phyloP scores from a whole-genome alignment of 2,797 vertebrate species.

The Clarias laeviceps region DNA sequence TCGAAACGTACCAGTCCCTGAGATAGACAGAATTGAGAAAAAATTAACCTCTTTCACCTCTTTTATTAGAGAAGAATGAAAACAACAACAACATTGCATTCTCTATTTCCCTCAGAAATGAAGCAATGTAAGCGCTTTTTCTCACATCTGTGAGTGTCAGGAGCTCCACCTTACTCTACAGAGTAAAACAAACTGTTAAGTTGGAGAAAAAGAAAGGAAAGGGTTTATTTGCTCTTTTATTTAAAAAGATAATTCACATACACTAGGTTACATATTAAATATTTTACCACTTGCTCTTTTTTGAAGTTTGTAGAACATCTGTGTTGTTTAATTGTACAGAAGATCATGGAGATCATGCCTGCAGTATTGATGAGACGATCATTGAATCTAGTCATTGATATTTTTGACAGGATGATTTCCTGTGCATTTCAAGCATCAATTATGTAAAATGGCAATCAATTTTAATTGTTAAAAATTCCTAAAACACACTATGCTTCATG shows the following conservation, averaged over 20 bases:
- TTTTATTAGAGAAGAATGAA: not conserved
- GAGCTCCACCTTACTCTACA: not conserved
- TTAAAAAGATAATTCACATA: not conserved
- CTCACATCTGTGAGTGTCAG: not conserved
- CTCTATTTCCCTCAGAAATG: slow-evolving; percentile 17
- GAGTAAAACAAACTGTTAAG: slow-evolving; percentile 49
- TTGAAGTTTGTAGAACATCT: not conserved
- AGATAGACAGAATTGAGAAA: slow-evolving; percentile 32
- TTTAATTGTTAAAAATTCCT: too few relatives aligned
- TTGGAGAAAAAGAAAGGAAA: slow-evolving; percentile 50
- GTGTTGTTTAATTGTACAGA: not conserved
- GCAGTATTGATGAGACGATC: not conserved
- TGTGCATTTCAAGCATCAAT: too few relatives aligned
- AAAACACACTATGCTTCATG: too few relatives aligned
- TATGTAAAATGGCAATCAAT: too few relatives aligned
- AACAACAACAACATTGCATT: slow-evolving; percentile 5
- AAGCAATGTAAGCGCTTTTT: slow-evolving; percentile 24
- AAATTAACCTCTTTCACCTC: slow-evolving; percentile 21
- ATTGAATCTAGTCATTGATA: too few relatives aligned
- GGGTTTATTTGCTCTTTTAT: not conserved
- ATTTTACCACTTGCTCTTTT: not conserved
- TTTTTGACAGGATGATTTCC: too few relatives aligned
- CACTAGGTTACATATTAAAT: not conserved
- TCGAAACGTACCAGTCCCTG: slow-evolving; percentile 84
- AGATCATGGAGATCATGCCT: not conserved